These are phyloP conservation scores for Sipha flava DNA, from an alignment of 1,140 invertebrate species.

Conservation along the genomic window DNA sequence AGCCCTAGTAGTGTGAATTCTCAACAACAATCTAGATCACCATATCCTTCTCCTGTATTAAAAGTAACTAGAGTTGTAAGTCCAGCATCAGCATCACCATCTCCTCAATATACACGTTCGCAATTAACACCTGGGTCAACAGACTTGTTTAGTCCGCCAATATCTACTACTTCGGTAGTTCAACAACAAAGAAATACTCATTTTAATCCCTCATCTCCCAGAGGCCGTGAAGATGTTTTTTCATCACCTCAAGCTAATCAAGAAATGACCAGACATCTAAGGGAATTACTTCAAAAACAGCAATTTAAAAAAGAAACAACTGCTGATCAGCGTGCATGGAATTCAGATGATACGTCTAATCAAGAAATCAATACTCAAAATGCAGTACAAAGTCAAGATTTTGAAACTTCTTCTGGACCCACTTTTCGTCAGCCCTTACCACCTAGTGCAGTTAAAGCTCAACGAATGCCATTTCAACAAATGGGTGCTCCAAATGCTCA, in stretches of 20 bases:
- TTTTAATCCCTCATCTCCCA: background rate
- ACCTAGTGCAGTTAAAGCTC: constrained; percentile 34
- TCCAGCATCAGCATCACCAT: constrained; percentile 43
- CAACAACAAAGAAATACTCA: constrained; percentile 29
- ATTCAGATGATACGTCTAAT: constrained; percentile 2
- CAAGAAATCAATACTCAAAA: constrained; percentile 13
- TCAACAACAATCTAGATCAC: constrained; percentile 22
- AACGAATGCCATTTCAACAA: constrained; percentile 23
- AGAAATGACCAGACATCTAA: constrained; percentile 53
- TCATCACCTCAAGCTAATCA: constrained; percentile 39
- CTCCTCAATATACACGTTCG: constrained; percentile 43
- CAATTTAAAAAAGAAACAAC: constrained; percentile 46
- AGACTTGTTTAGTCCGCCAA: constrained; percentile 24
- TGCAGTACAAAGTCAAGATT: constrained; percentile 9
- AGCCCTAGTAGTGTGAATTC: constrained; percentile 22
- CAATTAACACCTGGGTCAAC: constrained; percentile 9
- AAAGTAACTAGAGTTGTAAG: constrained; percentile 46
- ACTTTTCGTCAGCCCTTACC: constrained; percentile 47
- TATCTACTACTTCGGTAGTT: constrained; percentile 14
- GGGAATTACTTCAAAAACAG: constrained; percentile 72
- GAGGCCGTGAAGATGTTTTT: constrained; percentile 37
- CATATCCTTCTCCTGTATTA: constrained; percentile 43
- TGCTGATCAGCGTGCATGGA: constrained; percentile 19
- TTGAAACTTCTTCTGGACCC: background rate
- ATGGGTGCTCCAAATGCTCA: constrained; percentile 17